Base-by-base conservation (phyloP, 2,888 invertebrate species). In the Phragmatobia fuliginosa region DNA sequence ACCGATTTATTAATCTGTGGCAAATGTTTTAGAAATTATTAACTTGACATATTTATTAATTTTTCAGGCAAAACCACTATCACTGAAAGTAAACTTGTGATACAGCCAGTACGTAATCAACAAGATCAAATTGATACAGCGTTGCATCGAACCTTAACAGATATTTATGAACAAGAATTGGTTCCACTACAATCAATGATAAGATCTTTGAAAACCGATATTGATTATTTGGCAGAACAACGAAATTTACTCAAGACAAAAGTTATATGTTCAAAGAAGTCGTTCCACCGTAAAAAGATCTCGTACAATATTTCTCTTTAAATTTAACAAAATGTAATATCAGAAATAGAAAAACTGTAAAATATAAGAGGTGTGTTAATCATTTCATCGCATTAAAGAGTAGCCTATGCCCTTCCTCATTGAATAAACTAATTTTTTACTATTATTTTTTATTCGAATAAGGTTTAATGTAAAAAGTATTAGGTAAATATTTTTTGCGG, bases 181-280 rank as follows among this genome's bases (percentile, higher is more conserved):
- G 36, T 94, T 52, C 92, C 94, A 1, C 77, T 94, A 41, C 87
- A 90, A 77, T 78, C 80, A n/a, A 83, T 85, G 11, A 91, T 94
- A 33, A 86, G 82, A 68, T 80, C 81, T 63, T 80, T 94, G 25
- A 89, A 87, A 79, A 73, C 87, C 60, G 91, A 93, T 65, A 81
- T 93, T 32, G 88, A 91, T 38, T 66, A 66, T 59, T 77, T 94
- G 32, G 77, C 85, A 52, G 60, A 78, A 11, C 89, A 92, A 56
- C 89, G 91, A 74, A 76, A 79, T 52, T 38, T 81, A 60, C 73
- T 88, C 2, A 88, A 79, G 71, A 85, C 88, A 25, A 85, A 81
- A 71, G 72, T 87, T 49, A 28, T 58, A 5, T 75, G 73, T 67
- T 28, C 64, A 5, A 81, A 78, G 64, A 83, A 78, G 62, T 68